Base-by-base conservation (phyloP, 2,113 vertebrate genomes). In the Sinocyclocheilus anshuiensis region DNA sequence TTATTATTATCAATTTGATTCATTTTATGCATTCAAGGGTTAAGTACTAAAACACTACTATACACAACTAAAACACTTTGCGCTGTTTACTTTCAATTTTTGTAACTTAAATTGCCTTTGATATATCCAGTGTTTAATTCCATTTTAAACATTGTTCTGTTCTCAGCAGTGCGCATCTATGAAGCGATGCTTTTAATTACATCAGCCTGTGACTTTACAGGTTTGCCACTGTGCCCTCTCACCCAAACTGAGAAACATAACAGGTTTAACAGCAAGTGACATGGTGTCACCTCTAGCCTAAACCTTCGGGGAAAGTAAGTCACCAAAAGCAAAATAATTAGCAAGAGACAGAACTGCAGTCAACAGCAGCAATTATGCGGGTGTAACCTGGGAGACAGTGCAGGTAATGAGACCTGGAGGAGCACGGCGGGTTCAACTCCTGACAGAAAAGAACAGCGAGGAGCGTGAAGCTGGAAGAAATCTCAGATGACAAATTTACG, bases 311-410 rank as follows among this genome's bases (percentile, higher is more conserved):
- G 53, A 82, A 55, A 72, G 45, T 11, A 69, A 83, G 65, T 79
- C 24, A 24, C 65, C 67, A 48, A 55, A 50, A 39, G 85, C 72
- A 87, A 85, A 80, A 85, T 45, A 83, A 71, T 39, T 75, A 75
- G 61, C 83, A 65, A 80, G 79, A 83, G 88, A 86, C 79, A 67
- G 3, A 20, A 77, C 39, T 72, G 53, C 33, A 87, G 83, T 85
- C 85, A 87, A 89, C 88, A 87, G 77, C 48, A 71, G 61, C 85
- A 86, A 84, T 89, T 84, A 89, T 63, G 48, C 20, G 36, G 57
- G 77, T 8, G 78, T 74, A 85, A 79, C 86, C 86, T 42, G 67
- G 82, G 85, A n/a, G 71, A 89, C 67, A 13, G 71, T 53, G 79
- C n/a, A 72, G 69, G 61, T 89, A 89, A 85, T 11, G 9, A 89